Conservation (phyloP, 2,797 vertebrate species). For the Centroberyx gerrardi region DNA sequence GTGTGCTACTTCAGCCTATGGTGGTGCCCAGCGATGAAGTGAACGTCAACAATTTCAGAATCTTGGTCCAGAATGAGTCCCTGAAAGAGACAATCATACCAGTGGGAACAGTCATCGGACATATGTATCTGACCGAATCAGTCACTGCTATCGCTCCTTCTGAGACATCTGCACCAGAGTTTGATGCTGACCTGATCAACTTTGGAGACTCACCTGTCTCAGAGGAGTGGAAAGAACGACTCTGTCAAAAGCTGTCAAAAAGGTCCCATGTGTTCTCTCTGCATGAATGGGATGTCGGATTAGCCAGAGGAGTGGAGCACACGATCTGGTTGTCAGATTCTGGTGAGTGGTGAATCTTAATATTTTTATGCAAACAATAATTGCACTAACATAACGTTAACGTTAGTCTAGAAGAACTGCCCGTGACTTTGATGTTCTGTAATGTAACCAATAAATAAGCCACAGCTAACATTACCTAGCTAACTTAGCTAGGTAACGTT, state of each 20-base stretch:
- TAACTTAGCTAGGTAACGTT: too few species aligned
- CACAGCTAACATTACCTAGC: too few species aligned
- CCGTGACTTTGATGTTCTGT: too few species aligned
- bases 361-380: too few species aligned
- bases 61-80: constrained; percentile 1
- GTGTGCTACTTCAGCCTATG: constrained; percentile 36
- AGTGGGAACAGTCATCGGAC: not conserved
- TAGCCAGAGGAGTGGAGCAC: constrained; percentile 8
- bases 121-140: not conserved
- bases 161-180: too few species aligned
- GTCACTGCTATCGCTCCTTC: not conserved
- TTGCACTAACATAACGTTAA: too few species aligned
- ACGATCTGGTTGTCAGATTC: too few species aligned
- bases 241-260: too few species aligned
- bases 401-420: too few species aligned
- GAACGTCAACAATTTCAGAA: not conserved
- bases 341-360: too few species aligned
- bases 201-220: constrained; percentile 37
- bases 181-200: constrained; percentile 23
- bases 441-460: too few species aligned
- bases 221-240: constrained; percentile 1
- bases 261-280: constrained; percentile 29
- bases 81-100: constrained; percentile 1
- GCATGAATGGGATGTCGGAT: constrained; percentile 30
- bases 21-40: not conserved